These are phyloP conservation scores for Pararge aegeria DNA, from an alignment of 1,140 invertebrate species.

Conservation along the genomic window DNA sequence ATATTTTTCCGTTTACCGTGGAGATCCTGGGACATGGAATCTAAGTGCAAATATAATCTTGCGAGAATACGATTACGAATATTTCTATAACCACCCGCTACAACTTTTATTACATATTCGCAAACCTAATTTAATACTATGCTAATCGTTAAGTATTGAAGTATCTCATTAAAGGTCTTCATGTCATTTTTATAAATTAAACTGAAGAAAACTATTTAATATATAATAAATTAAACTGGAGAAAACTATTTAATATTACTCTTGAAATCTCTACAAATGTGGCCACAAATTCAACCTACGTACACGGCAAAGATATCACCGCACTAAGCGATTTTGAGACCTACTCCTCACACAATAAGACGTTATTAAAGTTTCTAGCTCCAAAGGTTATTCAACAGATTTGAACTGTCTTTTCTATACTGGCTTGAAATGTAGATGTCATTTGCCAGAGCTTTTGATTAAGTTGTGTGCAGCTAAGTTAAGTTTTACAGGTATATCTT, in stretches of 20 bases:
- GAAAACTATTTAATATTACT: neutral
- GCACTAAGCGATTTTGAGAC: slow-evolving; percentile 9
- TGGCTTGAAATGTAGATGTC: slow-evolving; percentile 25
- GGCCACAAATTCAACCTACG: neutral
- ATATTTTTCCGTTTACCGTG: no score
- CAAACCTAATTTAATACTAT: no score
- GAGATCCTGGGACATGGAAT: no score
- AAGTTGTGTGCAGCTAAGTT: slow-evolving; percentile 6
- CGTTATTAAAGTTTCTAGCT: neutral
- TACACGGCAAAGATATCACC: slow-evolving; percentile 10
- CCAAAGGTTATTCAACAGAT: slow-evolving; percentile 9
- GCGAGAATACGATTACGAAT: no score
- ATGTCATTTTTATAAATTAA: no score
- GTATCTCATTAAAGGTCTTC: no score
- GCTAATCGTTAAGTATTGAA: no score
- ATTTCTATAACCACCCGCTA: no score
- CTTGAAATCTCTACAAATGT: neutral
- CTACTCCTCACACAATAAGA: slow-evolving; percentile 8
- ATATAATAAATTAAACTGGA: no score
- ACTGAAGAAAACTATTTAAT: no score
- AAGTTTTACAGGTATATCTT: slow-evolving; percentile 9
- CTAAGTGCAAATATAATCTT: no score
- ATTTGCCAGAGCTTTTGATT: slow-evolving; percentile 26
- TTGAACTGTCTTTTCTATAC: slow-evolving; percentile 19
- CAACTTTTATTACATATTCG: no score